Percentiles rank a stretch among this genome's conserved stretches.
Evolutionary conservation across 1,140 invertebrate species (phyloP).

Genomic region (Ceratina australensis): DNA sequence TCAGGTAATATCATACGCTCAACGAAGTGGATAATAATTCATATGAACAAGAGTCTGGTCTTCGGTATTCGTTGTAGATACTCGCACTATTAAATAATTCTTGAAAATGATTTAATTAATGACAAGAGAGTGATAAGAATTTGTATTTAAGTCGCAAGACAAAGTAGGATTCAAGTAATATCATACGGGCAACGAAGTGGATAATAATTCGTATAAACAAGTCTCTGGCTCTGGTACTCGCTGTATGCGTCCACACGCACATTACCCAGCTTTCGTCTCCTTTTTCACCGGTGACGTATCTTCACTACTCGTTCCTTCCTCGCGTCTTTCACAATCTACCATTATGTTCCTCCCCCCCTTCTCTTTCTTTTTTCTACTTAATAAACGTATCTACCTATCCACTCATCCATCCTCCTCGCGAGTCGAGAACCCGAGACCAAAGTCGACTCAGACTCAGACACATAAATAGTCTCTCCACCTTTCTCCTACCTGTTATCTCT

Average conservation of each 20-base stretch:
- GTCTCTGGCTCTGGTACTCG: too few relatives aligned
- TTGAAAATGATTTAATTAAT: too few relatives aligned
- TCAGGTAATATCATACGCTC: neutral
- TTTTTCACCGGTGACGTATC: neutral
- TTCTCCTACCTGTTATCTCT: constrained; percentile 5
- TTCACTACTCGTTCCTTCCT: neutral
- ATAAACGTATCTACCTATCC: constrained; percentile 55
- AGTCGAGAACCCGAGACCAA: constrained; percentile 49
- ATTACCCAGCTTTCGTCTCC: neutral
- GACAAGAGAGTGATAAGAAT: too few relatives aligned
- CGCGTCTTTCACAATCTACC: neutral
- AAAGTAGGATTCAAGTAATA: too few relatives aligned
- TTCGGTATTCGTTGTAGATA: too few relatives aligned
- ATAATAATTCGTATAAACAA: constrained; percentile 10
- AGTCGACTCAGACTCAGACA: constrained; percentile 54
- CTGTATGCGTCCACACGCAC: too few relatives aligned
- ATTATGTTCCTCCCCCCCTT: neutral
- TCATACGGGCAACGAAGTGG: constrained; percentile 5
- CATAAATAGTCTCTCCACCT: constrained; percentile 56
- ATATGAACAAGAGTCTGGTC: too few relatives aligned
- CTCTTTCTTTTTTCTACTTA: constrained; percentile 31
- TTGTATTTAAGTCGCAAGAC: too few relatives aligned
- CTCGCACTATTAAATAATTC: too few relatives aligned
- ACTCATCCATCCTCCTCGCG: constrained; percentile 37
- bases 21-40: too few relatives aligned